Percentiles rank a stretch among this genome's conserved stretches.
Evolutionary conservation across 2,113 vertebrate species (phyloP).

Genomic region (Rhineura floridana): DNA sequence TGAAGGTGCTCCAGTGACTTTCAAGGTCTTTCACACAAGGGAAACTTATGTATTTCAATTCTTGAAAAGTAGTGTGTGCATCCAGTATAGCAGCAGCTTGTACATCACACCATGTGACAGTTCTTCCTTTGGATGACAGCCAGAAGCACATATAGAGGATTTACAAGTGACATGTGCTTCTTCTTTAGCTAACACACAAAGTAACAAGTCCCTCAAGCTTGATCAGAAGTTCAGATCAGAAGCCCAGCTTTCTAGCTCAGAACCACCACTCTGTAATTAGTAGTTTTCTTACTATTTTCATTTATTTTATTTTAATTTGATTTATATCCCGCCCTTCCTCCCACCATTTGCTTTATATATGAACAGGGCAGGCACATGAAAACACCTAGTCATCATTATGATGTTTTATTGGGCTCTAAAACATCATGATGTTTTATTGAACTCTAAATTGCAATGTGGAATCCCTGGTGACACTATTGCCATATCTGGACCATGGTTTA

Average conservation of each 20-base stretch:
- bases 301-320: too few species aligned
- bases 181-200: constrained; percentile 3
- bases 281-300: not conserved
- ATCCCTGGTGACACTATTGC: not conserved
- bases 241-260: constrained; percentile 21
- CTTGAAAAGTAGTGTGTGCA: not conserved
- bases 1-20: not conserved
- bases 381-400: not conserved
- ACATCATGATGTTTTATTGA: not conserved
- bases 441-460: not conserved
- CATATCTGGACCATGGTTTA: too few species aligned
- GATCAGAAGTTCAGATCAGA: not conserved
- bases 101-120: not conserved
- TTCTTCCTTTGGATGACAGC: not conserved
- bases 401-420: not conserved
- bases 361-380: not conserved
- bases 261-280: not conserved
- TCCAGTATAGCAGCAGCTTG: not conserved
- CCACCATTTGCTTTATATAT: not conserved
- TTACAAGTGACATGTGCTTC: not conserved
- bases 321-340: too few species aligned
- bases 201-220: not conserved
- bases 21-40: not conserved
- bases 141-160: not conserved
- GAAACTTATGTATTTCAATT: not conserved